A percentile compares a stretch with the other conserved stretches of the same genome.
Conservation (phyloP, 2,888 invertebrate species). For the Xestia c-nigrum region DNA sequence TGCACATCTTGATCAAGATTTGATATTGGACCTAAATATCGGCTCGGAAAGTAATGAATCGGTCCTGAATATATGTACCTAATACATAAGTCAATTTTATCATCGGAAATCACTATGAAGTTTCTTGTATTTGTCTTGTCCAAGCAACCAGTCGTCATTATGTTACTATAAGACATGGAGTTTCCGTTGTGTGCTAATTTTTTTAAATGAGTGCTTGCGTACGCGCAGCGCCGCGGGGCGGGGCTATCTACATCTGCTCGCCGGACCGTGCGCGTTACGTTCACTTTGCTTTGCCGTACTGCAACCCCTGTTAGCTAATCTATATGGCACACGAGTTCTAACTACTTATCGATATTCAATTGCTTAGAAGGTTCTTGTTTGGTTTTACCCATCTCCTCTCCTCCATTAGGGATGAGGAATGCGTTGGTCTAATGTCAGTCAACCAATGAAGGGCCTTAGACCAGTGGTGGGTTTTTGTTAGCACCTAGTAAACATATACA, state of each 20-base stretch:
- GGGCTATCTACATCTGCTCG: constrained; percentile 86
- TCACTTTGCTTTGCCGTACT: constrained; percentile 80
- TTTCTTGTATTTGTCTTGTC: constrained; percentile 40
- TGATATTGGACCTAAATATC: not conserved
- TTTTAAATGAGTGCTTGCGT: constrained; percentile 83
- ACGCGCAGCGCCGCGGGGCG: constrained; percentile 67
- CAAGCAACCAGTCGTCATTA: constrained; percentile 66
- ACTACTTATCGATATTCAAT: constrained; percentile 41
- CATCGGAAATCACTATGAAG: constrained; percentile 31
- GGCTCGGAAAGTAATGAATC: not conserved
- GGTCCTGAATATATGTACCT: not conserved
- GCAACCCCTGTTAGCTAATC: constrained; percentile 83
- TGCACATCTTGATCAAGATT: not conserved
- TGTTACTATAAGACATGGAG: constrained; percentile 69
- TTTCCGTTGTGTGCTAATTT: constrained; percentile 90
- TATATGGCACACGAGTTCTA: constrained; percentile 63
- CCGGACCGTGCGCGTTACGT: constrained; percentile 84
- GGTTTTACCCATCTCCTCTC: not conserved
- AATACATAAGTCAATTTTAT: constrained; percentile 1
- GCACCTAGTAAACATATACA: not conserved
- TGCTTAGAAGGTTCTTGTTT: not conserved
- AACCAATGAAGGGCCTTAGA: not conserved
- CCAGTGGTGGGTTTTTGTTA: not conserved
- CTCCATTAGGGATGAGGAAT: not conserved
- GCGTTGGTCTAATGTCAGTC: too few relatives aligned